phyloP scores from a whole-genome alignment of 2,888 invertebrate genomes.

The Nomada goodeniana region DNA sequence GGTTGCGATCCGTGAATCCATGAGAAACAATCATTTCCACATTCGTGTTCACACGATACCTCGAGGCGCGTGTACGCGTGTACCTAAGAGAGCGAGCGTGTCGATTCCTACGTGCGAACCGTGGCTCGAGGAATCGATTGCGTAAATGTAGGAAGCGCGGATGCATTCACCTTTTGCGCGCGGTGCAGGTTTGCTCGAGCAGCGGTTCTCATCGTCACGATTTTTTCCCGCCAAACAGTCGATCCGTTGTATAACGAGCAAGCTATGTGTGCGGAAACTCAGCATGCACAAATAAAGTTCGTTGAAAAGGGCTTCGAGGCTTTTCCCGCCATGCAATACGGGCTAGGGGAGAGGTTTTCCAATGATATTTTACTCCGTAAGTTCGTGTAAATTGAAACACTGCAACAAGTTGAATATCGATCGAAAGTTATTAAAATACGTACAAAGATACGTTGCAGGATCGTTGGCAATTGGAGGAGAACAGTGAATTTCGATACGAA shows the following conservation, averaged over 20 bases:
- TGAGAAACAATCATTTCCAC: conserved; percentile 71
- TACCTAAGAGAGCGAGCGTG: conserved; percentile 38
- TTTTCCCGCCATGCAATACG: too few relatives aligned
- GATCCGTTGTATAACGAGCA: not conserved
- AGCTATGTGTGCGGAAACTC: too few relatives aligned
- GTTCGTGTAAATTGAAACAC: too few relatives aligned
- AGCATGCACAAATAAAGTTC: too few relatives aligned
- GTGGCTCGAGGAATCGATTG: conserved; percentile 76
- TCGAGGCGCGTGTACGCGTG: conserved; percentile 33
- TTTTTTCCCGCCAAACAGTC: not conserved
- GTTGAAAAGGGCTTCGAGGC: too few relatives aligned
- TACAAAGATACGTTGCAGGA: not conserved
- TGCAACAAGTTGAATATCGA: too few relatives aligned
- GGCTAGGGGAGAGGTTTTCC: too few relatives aligned
- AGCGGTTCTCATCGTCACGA: conserved; percentile 73
- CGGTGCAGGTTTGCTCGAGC: conserved; percentile 76
- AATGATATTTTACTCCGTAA: too few relatives aligned
- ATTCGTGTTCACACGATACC: conserved; percentile 66
- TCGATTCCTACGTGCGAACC: conserved; percentile 72
- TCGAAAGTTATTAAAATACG: too few relatives aligned
- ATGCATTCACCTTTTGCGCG: conserved; percentile 82
- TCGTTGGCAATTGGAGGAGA: not conserved
- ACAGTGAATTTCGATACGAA: conserved; percentile 1
- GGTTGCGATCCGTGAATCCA: conserved; percentile 58
- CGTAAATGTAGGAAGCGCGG: conserved; percentile 82